Evolutionary conservation across 1,140 invertebrate genomes (phyloP), one percentile per base, ranked within the genome.

Genomic region (Zophobas morio): DNA sequence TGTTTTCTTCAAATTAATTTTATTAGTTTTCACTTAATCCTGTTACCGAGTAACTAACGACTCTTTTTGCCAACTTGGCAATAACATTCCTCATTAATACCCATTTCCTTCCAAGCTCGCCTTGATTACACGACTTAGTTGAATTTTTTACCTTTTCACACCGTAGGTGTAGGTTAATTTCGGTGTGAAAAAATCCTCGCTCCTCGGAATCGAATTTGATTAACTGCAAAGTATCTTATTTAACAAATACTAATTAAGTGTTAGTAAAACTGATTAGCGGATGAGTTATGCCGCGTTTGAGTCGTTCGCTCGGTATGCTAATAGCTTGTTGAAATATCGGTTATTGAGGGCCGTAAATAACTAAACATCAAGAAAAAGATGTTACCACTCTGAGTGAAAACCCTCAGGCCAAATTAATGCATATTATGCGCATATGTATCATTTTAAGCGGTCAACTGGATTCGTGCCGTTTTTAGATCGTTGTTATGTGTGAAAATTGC

Each of bases 321-420:
- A 79, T 79, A 66, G 63, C 78, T 77, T 79, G 78, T 79, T 79
- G 78, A 79, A 79, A 79, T 79, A 79, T 77, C 78, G 75, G 75
- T 79, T 79, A 79, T 79, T 79, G 75, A 79, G 75, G 37, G 32
- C 57, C 75, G 75, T 79, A 79, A 79, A 79, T 79, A 77, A 79
- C 71, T 39, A 8, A 56, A 49, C 49, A 74, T 47, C 36, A 70
- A 53, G 70, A 37, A 79, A 77, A 79, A 79, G 76, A 73, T 73
- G 71, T 73, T 73, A 73, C 71, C 47, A 56, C 54, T 72, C 47
- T 72, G 49, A 56, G 35, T 39, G 70, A 72, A 54, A 53, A 2
- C 49, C 71, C 71, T 36, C 40, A 39, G 34, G 71, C 39, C 20
- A 73, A 73, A 73, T 73, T 73, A 73, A 73, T 73, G 54, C 49